Conservation (phyloP, 2,888 invertebrate genomes). For the Argyra leucocephala region DNA sequence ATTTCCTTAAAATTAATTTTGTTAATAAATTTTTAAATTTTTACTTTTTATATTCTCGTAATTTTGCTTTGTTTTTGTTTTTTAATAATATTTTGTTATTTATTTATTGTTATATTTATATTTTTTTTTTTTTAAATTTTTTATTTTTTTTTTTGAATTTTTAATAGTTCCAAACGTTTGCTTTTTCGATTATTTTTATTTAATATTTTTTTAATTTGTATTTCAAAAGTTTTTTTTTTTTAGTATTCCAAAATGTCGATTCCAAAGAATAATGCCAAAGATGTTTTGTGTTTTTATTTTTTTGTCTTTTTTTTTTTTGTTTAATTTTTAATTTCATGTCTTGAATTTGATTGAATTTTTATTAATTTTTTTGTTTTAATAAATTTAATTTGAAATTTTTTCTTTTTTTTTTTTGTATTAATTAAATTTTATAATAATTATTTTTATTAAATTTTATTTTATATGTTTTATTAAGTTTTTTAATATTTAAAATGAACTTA, state of each 20-base stretch:
- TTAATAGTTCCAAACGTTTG: neutral
- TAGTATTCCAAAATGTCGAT: neutral
- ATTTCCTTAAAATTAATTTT: no score
- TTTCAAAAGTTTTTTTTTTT: neutral
- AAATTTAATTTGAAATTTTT: slow-evolving; percentile 23
- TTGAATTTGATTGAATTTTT: neutral
- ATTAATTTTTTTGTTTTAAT: neutral
- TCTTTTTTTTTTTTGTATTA: slow-evolving; percentile 23
- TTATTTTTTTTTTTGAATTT: slow-evolving; percentile 22
- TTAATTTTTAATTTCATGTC: neutral
- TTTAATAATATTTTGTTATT: no score
- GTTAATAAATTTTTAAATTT: no score
- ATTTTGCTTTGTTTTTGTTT: no score
- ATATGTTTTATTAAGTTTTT: no score
- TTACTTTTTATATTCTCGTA: no score
- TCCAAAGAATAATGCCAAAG: slow-evolving; percentile 1
- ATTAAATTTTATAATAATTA: slow-evolving; percentile 24
- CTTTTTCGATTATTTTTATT: neutral
- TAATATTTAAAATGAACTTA: no score
- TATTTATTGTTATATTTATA: neutral
- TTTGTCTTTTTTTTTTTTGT: neutral
- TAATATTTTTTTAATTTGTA: neutral
- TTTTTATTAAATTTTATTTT: slow-evolving; percentile 14
- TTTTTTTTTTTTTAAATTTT: slow-evolving; percentile 13
- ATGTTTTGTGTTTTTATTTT: slow-evolving; percentile 17